These are phyloP conservation scores for Egretta garzetta DNA, from an alignment of 2,113 vertebrate genomes.

Conservation along the genomic window DNA sequence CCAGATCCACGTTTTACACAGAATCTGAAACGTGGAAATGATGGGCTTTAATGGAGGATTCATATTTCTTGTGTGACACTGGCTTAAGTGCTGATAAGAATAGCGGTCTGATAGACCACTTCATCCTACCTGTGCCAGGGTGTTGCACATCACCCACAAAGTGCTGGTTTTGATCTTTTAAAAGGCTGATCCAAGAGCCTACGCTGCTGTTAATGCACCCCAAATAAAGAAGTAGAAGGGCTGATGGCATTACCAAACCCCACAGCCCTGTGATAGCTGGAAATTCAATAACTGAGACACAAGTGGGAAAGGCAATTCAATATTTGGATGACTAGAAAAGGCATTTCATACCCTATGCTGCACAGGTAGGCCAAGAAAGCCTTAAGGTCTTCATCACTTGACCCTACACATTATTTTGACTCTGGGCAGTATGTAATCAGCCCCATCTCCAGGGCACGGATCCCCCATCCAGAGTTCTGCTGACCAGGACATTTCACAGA, in stretches of 20 bases:
- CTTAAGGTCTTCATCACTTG: neutral
- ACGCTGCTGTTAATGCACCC: neutral
- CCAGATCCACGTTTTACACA: neutral
- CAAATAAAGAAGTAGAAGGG: neutral
- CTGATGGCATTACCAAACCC: neutral
- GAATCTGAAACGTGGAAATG: neutral
- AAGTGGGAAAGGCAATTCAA: neutral
- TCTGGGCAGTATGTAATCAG: neutral
- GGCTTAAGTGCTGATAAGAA: neutral
- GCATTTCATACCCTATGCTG: neutral
- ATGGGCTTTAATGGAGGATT: neutral
- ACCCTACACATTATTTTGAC: neutral
- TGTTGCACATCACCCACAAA: neutral
- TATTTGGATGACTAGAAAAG: neutral
- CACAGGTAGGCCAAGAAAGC: neutral
- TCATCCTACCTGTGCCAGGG: neutral
- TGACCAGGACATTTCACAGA: neutral
- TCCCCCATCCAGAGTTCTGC: neutral
- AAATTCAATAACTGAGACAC: neutral
- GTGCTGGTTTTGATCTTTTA: neutral
- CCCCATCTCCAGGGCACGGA: neutral
- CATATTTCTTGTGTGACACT: accelerated
- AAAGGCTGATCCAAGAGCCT: neutral
- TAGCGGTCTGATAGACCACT: neutral
- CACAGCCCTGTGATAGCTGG: neutral